phyloP scores from a whole-genome alignment of 2,797 vertebrate species.

The Helarctos malayanus region DNA sequence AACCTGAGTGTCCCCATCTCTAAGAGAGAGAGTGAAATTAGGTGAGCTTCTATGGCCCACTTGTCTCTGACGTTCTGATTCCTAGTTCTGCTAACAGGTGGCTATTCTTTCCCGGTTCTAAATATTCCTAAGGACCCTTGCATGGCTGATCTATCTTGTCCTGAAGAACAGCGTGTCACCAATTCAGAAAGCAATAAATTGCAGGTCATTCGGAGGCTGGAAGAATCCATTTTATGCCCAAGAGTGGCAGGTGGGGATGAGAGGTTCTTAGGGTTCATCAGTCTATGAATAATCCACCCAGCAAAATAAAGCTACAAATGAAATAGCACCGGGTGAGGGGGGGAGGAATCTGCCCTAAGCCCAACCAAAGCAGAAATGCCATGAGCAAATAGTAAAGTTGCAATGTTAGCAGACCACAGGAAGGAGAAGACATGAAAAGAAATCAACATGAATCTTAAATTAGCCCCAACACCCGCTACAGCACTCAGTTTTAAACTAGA shows the following conservation, averaged over 20 bases:
- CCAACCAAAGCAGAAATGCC: not conserved
- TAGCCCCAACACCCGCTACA: not conserved
- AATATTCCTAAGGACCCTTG: not conserved
- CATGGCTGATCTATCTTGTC: not conserved
- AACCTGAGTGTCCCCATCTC: not conserved
- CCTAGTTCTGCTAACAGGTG: not conserved
- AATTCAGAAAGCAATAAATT: conserved; percentile 12
- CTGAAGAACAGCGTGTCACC: not conserved
- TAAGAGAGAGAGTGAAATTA: not conserved
- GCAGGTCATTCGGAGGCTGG: not conserved
- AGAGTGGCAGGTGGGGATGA: not conserved
- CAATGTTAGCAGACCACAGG: not conserved
- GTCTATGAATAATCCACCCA: not conserved
- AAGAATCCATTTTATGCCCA: not conserved
- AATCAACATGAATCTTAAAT: not conserved
- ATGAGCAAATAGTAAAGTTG: not conserved
- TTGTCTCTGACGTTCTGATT: not conserved
- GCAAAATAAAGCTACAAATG: not conserved
- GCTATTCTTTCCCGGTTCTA: not conserved
- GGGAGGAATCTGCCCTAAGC: not conserved
- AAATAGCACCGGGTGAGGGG: not conserved
- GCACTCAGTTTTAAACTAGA: not conserved
- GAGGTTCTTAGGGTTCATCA: not conserved
- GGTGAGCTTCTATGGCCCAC: not conserved
- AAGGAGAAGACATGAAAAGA: not conserved